Percentiles rank a stretch among this genome's conserved stretches.
phyloP scores from a whole-genome alignment of 2,888 invertebrate genomes.

The Globia sparganii region DNA sequence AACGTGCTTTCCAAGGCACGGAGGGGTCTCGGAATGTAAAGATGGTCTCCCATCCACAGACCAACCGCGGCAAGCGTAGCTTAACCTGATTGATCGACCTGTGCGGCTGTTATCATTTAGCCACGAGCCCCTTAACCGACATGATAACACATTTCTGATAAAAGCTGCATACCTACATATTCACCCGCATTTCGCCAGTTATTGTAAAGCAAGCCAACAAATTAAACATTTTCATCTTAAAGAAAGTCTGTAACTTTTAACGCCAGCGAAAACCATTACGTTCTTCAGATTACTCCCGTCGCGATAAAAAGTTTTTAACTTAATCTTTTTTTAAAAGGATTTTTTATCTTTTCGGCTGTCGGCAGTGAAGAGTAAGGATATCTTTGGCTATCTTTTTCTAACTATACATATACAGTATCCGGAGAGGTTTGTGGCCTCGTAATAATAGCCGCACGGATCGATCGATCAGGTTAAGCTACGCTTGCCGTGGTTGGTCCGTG shows the following conservation, averaged over 20 bases:
- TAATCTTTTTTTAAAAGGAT: conserved; percentile 31
- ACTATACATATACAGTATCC: background rate
- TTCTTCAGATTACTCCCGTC: conserved; percentile 27
- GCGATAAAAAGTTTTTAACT: conserved; percentile 38
- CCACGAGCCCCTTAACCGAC: too few relatives aligned
- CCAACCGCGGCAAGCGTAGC: too few relatives aligned
- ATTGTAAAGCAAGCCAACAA: too few relatives aligned
- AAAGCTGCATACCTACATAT: too few relatives aligned
- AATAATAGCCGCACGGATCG: background rate
- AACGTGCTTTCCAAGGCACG: too few relatives aligned
- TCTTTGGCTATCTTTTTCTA: background rate
- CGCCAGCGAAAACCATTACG: conserved; percentile 40
- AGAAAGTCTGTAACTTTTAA: conserved; percentile 10
- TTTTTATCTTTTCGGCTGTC: conserved; percentile 42
- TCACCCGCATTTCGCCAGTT: too few relatives aligned
- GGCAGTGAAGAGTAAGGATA: background rate
- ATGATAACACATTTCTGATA: too few relatives aligned
- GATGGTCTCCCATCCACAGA: too few relatives aligned
- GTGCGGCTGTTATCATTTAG: too few relatives aligned
- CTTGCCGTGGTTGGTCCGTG: background rate
- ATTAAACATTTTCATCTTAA: conserved; percentile 22
- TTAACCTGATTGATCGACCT: too few relatives aligned
- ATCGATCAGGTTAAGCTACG: background rate
- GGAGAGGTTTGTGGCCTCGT: background rate
- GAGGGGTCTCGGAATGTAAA: too few relatives aligned